Conservation (phyloP, 2,113 vertebrate species). For the Neodon shergylaensis region DNA sequence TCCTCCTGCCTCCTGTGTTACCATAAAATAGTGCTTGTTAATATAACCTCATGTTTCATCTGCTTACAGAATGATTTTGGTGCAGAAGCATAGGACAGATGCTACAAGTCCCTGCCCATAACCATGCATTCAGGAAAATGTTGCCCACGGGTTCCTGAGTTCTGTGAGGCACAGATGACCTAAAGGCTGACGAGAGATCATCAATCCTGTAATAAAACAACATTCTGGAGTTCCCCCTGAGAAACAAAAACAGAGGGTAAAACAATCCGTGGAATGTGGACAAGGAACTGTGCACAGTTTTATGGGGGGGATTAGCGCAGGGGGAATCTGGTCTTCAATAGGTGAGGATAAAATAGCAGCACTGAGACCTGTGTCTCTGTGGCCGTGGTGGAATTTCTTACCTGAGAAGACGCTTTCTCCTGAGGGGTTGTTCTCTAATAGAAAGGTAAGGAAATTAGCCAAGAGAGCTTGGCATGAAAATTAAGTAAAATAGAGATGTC, state of each 20-base stretch:
- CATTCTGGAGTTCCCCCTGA: not conserved
- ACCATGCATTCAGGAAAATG: not conserved
- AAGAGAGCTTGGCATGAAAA: not conserved
- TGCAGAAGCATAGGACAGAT: not conserved
- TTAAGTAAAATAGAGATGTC: not conserved
- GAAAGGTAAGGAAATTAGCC: not conserved
- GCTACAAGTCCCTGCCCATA: slow-evolving; percentile 8
- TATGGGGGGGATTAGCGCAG: not conserved
- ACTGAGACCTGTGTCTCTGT: not conserved
- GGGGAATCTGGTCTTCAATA: slow-evolving; percentile 10
- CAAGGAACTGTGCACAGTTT: not conserved
- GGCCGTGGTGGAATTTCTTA: not conserved
- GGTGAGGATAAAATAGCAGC: not conserved
- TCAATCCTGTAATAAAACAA: not conserved
- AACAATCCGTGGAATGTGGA: not conserved
- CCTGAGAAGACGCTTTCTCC: not conserved
- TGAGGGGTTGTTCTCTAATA: not conserved
- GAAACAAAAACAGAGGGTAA: not conserved
- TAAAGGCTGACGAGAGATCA: not conserved
- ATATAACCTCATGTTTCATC: not conserved
- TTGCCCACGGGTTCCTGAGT: not conserved
- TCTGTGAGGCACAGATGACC: not conserved
- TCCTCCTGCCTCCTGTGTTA: not conserved
- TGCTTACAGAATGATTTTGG: not conserved
- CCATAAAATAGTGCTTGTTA: not conserved